Percentiles rank a stretch among this genome's conserved stretches.
These are phyloP conservation scores for Allygus modestus DNA, from an alignment of 2,888 invertebrate species.

Conservation along the genomic window DNA sequence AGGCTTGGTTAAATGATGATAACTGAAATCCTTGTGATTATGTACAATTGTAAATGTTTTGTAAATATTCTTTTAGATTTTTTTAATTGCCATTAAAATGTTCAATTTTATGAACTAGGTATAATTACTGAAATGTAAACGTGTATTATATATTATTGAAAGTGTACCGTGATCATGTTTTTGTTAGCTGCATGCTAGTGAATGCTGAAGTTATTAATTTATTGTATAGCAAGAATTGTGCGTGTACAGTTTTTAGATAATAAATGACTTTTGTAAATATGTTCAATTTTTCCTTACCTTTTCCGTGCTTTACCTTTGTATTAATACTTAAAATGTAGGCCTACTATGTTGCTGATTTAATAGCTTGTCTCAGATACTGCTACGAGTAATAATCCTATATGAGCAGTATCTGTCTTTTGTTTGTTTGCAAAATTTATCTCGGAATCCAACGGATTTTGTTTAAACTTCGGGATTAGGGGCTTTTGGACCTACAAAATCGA, in stretches of 20 bases:
- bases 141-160: neutral
- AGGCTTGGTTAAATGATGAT: conserved; percentile 80
- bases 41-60: conserved; percentile 22
- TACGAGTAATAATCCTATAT: no score
- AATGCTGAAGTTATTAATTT: conserved; percentile 5
- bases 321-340: no score
- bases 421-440: no score
- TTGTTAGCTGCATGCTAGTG: neutral
- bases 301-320: neutral
- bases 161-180: neutral
- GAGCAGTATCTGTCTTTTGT: no score
- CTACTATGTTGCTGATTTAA: no score
- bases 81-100: conserved; percentile 2
- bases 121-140: conserved; percentile 2
- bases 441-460: no score
- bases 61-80: conserved; percentile 16
- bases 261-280: conserved; percentile 26
- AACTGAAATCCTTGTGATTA: neutral
- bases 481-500: no score
- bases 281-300: neutral
- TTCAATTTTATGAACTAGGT: conserved; percentile 47
- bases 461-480: no score
- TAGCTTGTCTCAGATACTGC: no score
- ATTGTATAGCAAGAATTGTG: conserved; percentile 8
- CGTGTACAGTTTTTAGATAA: conserved; percentile 17